Evolutionary conservation across 2,888 invertebrate genomes (phyloP).

Genomic region (Rhyacophila evoluta): DNA sequence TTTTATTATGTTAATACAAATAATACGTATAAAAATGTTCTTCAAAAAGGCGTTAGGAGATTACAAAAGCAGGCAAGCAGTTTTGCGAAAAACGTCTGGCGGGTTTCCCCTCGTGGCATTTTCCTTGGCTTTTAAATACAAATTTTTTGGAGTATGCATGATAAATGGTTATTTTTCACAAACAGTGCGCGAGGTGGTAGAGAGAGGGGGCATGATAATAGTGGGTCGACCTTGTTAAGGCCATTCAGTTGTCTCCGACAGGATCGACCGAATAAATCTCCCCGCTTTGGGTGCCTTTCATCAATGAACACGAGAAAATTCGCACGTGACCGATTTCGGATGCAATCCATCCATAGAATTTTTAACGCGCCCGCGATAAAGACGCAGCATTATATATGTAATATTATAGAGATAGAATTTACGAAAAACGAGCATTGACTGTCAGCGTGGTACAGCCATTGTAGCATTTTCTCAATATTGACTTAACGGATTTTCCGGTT

Average conservation of each 20-base stretch:
- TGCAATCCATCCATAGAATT: conserved; percentile 20
- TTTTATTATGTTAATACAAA: no score
- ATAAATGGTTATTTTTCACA: conserved; percentile 33
- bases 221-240: conserved; percentile 17
- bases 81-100: conserved; percentile 19
- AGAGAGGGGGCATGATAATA: not conserved
- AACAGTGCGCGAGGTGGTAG: conserved; percentile 19
- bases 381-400: not conserved
- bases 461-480: not conserved
- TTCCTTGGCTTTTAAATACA: conserved; percentile 30
- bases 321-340: conserved; percentile 28
- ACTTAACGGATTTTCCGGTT: not conserved
- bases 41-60: not conserved
- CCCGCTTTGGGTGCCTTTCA: conserved; percentile 7
- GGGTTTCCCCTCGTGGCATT: conserved; percentile 19
- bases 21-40: not conserved
- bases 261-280: conserved; percentile 15
- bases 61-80: not conserved
- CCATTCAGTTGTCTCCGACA: conserved; percentile 30
- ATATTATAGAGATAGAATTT: not conserved
- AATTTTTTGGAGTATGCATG: conserved; percentile 27
- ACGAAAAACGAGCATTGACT: not conserved
- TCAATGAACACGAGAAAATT: conserved; percentile 27
- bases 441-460: not conserved
- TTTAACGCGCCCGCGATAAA: conserved; percentile 1